Evolutionary conservation across 2,797 vertebrate species (phyloP).

Genomic region (Botia almorhae): DNA sequence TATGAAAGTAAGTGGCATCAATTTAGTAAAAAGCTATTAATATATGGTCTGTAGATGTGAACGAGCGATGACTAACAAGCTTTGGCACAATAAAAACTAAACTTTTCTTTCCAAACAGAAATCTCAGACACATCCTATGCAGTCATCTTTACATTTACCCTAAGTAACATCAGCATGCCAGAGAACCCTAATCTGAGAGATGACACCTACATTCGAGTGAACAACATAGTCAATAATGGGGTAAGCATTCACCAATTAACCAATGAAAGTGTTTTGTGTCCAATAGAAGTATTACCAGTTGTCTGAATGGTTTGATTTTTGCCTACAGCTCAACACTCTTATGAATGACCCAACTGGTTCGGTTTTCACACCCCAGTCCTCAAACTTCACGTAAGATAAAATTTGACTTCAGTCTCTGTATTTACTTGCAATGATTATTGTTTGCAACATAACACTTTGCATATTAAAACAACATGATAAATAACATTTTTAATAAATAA

Average conservation of each 20-base stretch:
- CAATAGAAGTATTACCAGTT: background rate
- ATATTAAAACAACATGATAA: too few species aligned
- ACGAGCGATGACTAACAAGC: accelerated
- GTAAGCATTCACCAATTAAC: background rate
- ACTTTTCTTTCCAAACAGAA: background rate
- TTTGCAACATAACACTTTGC: background rate
- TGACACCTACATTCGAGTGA: background rate
- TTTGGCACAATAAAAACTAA: background rate
- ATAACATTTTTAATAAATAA: background rate
- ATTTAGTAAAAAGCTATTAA: background rate
- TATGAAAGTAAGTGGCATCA: conserved; percentile 31
- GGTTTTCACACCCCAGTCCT: background rate
- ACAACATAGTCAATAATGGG: background rate
- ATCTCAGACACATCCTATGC: background rate
- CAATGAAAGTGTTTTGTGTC: background rate
- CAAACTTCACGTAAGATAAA: background rate
- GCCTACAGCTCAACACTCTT: conserved; percentile 16
- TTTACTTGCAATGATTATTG: too few species aligned
- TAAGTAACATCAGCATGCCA: background rate
- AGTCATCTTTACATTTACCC: background rate
- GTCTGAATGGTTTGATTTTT: background rate
- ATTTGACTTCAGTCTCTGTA: background rate
- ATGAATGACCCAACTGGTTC: background rate
- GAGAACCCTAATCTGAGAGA: background rate
- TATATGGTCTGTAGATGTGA: background rate